Evolutionary conservation across 2,888 invertebrate species (phyloP), one percentile per base, ranked within the genome.

Genomic region (Uropetala carovei): DNA sequence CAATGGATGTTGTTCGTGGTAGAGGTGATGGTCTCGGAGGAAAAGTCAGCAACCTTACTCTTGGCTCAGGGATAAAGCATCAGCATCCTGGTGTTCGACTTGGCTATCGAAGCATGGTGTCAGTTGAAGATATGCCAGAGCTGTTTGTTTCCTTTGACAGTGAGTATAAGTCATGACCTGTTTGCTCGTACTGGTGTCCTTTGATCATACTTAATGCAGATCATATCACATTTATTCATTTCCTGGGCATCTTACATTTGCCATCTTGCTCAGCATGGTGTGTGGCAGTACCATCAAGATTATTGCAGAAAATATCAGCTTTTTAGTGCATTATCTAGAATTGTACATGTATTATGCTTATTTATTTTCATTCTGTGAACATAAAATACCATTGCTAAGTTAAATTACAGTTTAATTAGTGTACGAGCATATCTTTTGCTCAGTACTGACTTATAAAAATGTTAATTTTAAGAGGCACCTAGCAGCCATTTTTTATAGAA

Each of bases 121-220:
- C 98, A 43, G 98, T 98, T 93, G 98, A 98, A 94, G 99, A 99
- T 95, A 98, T 98, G 97, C 98, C 99, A 8, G 99, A 99, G 95
- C 96, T 99, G 93, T 99, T 99, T 96, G 98, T 98, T 94, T 98
- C 98, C 91, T 98, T 99, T 95, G 98, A 99, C 95, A 98, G 98
- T 98, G 95, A 97, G 98, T 97, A 94, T 93, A 92, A 64, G 30
- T 30, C 14, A 30, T 30, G 30, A 43, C 22, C 11, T 43, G 11
- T 81, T 43, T 58, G 56, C 22, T 10, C 8, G 56, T 27, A 59
- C 16, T 43, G 13, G 2, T 30, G n/a, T 43, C 43, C 0, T 18
- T 64, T 68, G 30, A 8, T 68, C 43, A 13, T 89, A 18, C 59
- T 58, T 0, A 89, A 43, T 89, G 64, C 10, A 89, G 64, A 30